phyloP scores from a whole-genome alignment of 2,888 invertebrate genomes.

The Pandemis heparana region DNA sequence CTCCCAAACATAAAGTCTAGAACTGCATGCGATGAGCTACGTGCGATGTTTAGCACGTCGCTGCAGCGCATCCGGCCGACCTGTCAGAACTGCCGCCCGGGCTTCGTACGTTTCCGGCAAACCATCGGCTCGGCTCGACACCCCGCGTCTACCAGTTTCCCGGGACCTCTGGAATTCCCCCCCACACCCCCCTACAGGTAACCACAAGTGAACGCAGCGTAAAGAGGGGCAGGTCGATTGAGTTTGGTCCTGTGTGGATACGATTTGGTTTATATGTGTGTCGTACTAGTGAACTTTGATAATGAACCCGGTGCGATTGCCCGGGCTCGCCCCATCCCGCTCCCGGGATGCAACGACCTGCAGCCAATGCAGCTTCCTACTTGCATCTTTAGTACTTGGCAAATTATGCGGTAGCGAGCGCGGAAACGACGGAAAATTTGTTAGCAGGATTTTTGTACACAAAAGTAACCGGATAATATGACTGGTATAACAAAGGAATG shows the following conservation, averaged over 20 bases:
- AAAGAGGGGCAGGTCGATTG: conserved; percentile 56
- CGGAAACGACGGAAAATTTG: neutral
- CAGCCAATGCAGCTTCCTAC: conserved; percentile 57
- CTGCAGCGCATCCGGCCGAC: conserved; percentile 76
- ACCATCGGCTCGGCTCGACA: conserved; percentile 67
- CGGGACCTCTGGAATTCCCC: conserved; percentile 58
- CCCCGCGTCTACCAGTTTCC: conserved; percentile 57
- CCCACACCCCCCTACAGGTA: conserved; percentile 45
- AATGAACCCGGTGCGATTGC: conserved; percentile 80
- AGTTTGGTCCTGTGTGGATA: conserved; percentile 56
- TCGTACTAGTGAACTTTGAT: conserved; percentile 84
- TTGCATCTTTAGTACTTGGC: conserved; percentile 15
- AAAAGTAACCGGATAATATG: too few species aligned
- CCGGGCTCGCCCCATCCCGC: conserved; percentile 58
- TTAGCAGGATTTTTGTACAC: too few species aligned
- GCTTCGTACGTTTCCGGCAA: conserved; percentile 69
- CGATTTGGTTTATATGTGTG: conserved; percentile 62
- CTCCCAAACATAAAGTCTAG: conserved; percentile 48
- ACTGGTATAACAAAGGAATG: too few species aligned
- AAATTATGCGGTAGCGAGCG: neutral
- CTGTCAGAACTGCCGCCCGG: conserved; percentile 73
- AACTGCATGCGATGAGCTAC: conserved; percentile 48
- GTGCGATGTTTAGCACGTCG: conserved; percentile 57
- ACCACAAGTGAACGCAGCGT: neutral
- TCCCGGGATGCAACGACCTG: conserved; percentile 71